Percentiles rank a stretch among this genome's conserved stretches.
Conservation (phyloP, 2,113 vertebrate species). For the Sceloporus tristichus region DNA sequence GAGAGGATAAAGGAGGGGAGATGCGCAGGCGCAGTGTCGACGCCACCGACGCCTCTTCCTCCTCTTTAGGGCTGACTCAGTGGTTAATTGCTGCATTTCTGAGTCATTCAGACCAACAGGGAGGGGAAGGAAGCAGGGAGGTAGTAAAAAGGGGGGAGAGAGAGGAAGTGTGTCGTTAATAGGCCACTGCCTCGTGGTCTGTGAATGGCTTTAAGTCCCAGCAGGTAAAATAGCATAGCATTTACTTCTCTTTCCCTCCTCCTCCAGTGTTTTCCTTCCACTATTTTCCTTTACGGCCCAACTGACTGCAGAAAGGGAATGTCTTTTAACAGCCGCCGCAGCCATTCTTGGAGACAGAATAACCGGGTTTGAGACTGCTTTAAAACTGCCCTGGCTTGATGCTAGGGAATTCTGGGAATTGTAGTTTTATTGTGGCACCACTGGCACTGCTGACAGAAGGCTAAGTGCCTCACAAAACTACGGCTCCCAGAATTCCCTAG, state of each 20-base stretch:
- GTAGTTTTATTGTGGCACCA: too few species aligned
- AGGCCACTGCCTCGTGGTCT: neutral
- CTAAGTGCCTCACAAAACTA: too few species aligned
- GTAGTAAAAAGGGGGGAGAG: neutral
- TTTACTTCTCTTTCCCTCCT: neutral
- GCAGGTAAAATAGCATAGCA: slow-evolving; percentile 7
- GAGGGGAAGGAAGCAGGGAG: neutral
- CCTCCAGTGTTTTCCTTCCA: slow-evolving; percentile 7
- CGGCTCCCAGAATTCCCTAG: too few species aligned
- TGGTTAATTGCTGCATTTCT: slow-evolving; percentile 75
- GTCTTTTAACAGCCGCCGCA: too few species aligned
- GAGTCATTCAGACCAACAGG: slow-evolving; percentile 67
- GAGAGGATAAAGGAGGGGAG: too few species aligned
- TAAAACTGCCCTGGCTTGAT: too few species aligned
- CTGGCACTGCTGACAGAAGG: too few species aligned
- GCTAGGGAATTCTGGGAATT: too few species aligned
- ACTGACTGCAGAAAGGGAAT: neutral
- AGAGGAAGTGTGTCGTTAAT: slow-evolving; percentile 19
- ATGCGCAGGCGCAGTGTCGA: slow-evolving; percentile 60
- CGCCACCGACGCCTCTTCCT: neutral
- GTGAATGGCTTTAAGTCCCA: slow-evolving; percentile 48
- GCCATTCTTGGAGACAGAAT: too few species aligned
- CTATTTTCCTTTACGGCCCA: too few species aligned
- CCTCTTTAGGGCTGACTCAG: slow-evolving; percentile 65
- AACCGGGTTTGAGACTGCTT: too few species aligned